A percentile compares a stretch with the other conserved stretches of the same genome.
Conservation (phyloP, 2,888 invertebrate species). For the Spisula subtruncata region DNA sequence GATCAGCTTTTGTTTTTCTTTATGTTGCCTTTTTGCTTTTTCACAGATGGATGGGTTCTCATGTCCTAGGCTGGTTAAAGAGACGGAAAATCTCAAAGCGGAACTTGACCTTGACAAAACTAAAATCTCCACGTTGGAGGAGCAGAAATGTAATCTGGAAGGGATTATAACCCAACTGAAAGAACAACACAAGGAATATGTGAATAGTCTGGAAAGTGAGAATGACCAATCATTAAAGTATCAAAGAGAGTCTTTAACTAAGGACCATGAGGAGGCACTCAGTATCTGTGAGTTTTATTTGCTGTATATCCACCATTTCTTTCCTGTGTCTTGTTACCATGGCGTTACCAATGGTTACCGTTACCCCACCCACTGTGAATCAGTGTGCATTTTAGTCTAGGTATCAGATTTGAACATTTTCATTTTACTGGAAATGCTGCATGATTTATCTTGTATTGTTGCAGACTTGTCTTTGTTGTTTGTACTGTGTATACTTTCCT, state of each 20-base stretch:
- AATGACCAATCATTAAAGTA: slow-evolving; percentile 67
- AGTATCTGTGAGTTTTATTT: slow-evolving; percentile 55
- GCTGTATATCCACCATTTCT: neutral
- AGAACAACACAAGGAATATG: slow-evolving; percentile 74
- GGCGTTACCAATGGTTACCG: too few relatives aligned
- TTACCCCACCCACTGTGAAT: slow-evolving; percentile 9
- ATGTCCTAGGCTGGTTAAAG: slow-evolving; percentile 88
- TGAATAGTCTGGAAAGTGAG: slow-evolving; percentile 66
- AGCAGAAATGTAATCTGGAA: slow-evolving; percentile 57
- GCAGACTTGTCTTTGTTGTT: neutral
- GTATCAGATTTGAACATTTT: neutral
- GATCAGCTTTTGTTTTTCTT: slow-evolving; percentile 29
- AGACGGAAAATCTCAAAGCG: slow-evolving; percentile 78
- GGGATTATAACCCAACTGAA: slow-evolving; percentile 68
- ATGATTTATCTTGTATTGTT: neutral
- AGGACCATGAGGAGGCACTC: slow-evolving; percentile 58
- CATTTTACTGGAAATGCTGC: neutral
- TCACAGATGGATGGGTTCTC: slow-evolving; percentile 90
- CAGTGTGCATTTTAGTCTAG: neutral
- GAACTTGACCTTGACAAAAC: slow-evolving; percentile 77
- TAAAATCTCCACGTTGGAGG: slow-evolving; percentile 62
- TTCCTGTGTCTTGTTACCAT: neutral
- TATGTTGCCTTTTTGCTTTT: slow-evolving; percentile 28
- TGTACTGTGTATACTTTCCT: too few relatives aligned
- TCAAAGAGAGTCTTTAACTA: slow-evolving; percentile 66